phyloP scores from a whole-genome alignment of 2,797 vertebrate genomes.

The Tamandua tetradactyla region DNA sequence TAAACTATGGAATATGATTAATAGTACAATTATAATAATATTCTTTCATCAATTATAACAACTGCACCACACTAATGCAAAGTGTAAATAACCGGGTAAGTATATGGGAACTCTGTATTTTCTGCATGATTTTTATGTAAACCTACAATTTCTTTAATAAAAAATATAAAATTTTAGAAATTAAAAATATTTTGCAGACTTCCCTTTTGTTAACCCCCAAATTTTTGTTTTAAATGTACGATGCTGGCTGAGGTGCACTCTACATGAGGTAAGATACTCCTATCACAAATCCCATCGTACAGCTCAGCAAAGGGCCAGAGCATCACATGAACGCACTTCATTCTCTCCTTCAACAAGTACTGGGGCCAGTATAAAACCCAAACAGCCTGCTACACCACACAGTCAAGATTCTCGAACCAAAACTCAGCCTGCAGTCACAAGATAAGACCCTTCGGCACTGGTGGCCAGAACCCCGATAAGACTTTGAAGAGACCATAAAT shows the following conservation, averaged over 20 bases:
- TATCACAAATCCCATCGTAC: background rate
- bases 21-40: too few relatives aligned
- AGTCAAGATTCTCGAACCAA: background rate
- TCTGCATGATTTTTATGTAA: too few relatives aligned
- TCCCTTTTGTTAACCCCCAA: background rate
- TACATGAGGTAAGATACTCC: background rate
- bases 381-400: background rate
- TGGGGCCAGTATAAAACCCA: background rate
- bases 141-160: too few relatives aligned
- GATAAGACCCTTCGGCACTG: background rate
- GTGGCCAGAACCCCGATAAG: background rate
- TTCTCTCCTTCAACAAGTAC: background rate
- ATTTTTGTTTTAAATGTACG: background rate
- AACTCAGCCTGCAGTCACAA: background rate
- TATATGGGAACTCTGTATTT: too few relatives aligned
- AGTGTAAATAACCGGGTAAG: too few relatives aligned
- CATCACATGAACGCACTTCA: background rate
- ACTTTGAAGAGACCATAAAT: background rate
- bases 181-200: background rate
- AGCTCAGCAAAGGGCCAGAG: background rate
- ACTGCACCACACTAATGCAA: too few relatives aligned
- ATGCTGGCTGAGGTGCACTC: background rate
- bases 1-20: too few relatives aligned
- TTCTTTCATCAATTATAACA: too few relatives aligned
- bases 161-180: too few relatives aligned